A percentile compares a stretch with the other conserved stretches of the same genome.
These are phyloP conservation scores for Melieria omissa DNA, from an alignment of 2,888 invertebrate species.

Conservation along the genomic window DNA sequence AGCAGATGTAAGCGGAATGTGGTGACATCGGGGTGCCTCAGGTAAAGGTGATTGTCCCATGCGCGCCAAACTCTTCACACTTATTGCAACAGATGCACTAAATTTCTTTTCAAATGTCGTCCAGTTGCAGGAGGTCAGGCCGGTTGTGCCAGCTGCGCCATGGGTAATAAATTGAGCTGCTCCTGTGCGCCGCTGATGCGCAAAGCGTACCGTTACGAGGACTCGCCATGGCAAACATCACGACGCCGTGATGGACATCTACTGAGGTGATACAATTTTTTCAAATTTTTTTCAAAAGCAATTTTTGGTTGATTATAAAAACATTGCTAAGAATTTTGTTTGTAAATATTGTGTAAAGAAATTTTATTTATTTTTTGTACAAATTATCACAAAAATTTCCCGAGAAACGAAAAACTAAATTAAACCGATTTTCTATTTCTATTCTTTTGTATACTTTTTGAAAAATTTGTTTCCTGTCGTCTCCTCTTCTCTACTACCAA, in stretches of 20 bases:
- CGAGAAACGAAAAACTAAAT: conserved; percentile 19
- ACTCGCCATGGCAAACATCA: conserved; percentile 94
- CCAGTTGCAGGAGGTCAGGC: conserved; percentile 62
- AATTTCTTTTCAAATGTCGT: background rate
- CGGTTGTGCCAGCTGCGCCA: conserved; percentile 72
- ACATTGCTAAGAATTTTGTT: background rate
- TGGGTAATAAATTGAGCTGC: conserved; percentile 98
- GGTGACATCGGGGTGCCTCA: conserved; percentile 84
- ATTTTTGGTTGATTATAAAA: background rate
- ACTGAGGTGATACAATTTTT: conserved; percentile 74
- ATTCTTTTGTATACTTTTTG: conserved; percentile 26
- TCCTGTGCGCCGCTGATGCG: conserved; percentile 96
- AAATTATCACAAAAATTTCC: background rate
- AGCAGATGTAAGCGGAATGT: conserved; percentile 77
- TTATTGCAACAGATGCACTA: background rate
- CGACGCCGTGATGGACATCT: conserved; percentile 87
- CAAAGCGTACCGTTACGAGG: conserved; percentile 96
- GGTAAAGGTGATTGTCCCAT: conserved; percentile 65
- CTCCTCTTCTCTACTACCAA: conserved; percentile 25
- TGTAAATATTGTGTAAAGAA: background rate
- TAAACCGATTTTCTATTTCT: conserved; percentile 27
- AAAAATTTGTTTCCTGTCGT: conserved; percentile 25
- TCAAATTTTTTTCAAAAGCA: background rate
- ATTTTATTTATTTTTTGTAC: conserved; percentile 4
- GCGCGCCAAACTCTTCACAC: background rate